phyloP scores from a whole-genome alignment of 2,113 vertebrate genomes.

The Garra rufa region DNA sequence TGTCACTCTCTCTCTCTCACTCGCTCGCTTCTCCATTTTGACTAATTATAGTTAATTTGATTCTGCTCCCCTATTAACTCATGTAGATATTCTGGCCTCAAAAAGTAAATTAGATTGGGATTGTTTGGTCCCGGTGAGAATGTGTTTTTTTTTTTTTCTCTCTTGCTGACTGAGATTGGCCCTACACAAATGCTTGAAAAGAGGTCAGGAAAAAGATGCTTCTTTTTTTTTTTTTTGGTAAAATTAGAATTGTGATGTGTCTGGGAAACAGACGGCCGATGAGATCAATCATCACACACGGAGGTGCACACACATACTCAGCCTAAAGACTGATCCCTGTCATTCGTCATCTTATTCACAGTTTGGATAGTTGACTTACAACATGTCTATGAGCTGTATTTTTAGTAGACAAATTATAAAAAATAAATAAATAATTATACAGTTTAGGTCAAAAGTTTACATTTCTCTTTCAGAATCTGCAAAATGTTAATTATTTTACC shows the following conservation, averaged over 20 bases:
- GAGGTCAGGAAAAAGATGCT: slow-evolving; percentile 77
- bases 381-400: neutral
- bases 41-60: slow-evolving; percentile 84
- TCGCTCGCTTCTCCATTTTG: slow-evolving; percentile 66
- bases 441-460: too few species aligned
- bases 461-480: too few species aligned
- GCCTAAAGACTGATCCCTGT: neutral
- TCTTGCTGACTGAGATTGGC: slow-evolving; percentile 55
- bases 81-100: slow-evolving; percentile 80
- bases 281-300: neutral
- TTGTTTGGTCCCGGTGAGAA: slow-evolving; percentile 82
- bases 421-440: too few species aligned
- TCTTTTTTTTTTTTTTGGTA: slow-evolving; percentile 69
- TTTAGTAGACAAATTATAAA: too few species aligned
- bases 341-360: neutral
- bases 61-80: slow-evolving; percentile 79
- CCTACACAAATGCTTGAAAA: slow-evolving; percentile 75
- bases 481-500: too few species aligned
- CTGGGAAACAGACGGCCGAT: slow-evolving; percentile 61
- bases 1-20: slow-evolving; percentile 13
- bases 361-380: neutral
- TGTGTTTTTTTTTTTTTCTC: slow-evolving; percentile 26
- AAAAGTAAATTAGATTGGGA: slow-evolving; percentile 83
- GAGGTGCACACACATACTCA: neutral
- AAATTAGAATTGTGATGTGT: slow-evolving; percentile 69